These are phyloP conservation scores for Myotis pilosus DNA, from an alignment of 2,797 vertebrate species.

Conservation along the genomic window DNA sequence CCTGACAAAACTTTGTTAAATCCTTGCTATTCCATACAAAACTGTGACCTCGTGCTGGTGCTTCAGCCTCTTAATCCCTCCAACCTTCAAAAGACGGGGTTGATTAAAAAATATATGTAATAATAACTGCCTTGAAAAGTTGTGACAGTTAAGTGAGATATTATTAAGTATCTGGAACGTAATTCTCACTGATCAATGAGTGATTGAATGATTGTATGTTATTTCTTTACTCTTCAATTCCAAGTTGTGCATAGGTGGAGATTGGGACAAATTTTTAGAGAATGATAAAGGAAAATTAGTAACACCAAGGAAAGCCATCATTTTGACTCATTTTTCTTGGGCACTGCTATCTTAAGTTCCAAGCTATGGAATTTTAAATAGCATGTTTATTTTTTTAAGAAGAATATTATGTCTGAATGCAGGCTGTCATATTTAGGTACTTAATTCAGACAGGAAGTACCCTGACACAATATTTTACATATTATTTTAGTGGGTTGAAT, in stretches of 20 bases:
- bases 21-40: neutral
- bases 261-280: neutral
- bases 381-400: slow-evolving; percentile 14
- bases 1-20: neutral
- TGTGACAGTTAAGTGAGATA: neutral
- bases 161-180: neutral
- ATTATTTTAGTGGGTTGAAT: slow-evolving; percentile 58
- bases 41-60: slow-evolving; percentile 12
- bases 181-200: neutral
- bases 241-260: neutral
- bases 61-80: neutral
- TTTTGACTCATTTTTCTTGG: slow-evolving; percentile 9
- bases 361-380: slow-evolving; percentile 43
- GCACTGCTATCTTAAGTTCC: neutral
- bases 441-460: slow-evolving; percentile 55
- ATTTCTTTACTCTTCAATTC: neutral
- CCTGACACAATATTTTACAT: slow-evolving; percentile 62
- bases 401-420: slow-evolving; percentile 52
- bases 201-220: neutral
- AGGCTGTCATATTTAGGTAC: slow-evolving; percentile 33
- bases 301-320: neutral
- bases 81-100: neutral
- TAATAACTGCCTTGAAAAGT: neutral
- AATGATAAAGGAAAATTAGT: neutral
- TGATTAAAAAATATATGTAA: neutral